A percentile compares a stretch with the other conserved stretches of the same genome.
Conservation (phyloP, 2,797 vertebrate species). For the Pagetopsis macropterus region DNA sequence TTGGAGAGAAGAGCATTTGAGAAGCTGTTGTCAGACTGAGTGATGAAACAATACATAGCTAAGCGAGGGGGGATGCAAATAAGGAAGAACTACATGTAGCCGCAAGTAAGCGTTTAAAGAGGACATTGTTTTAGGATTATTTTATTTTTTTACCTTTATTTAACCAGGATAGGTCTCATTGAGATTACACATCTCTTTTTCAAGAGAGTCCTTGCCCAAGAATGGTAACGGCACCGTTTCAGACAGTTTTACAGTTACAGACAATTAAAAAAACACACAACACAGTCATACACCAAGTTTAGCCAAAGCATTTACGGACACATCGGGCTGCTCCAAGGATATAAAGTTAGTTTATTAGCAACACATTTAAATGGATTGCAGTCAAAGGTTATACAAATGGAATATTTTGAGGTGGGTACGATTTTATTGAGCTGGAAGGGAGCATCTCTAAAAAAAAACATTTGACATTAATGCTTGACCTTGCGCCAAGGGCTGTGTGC, state of each 20-base stretch:
- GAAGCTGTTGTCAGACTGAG: neutral
- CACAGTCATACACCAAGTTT: no score
- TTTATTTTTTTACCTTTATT: no score
- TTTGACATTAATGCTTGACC: slow-evolving; percentile 18
- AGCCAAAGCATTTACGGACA: no score
- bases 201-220: no score
- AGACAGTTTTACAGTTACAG: no score
- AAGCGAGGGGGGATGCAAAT: neutral
- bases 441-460: neutral
- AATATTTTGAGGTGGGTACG: neutral
- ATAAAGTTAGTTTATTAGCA: neutral
- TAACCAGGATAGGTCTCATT: no score
- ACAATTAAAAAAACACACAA: no score
- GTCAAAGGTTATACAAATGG: neutral
- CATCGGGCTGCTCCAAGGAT: neutral
- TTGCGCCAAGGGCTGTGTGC: slow-evolving; percentile 22
- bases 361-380: neutral
- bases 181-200: no score
- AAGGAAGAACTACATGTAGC: neutral
- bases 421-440: neutral
- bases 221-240: no score
- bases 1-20: slow-evolving; percentile 2
- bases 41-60: slow-evolving; percentile 14
- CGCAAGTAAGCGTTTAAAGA: neutral
- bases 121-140: neutral